Evolutionary conservation across 2,113 vertebrate species (phyloP).

Genomic region (Scomber japonicus): DNA sequence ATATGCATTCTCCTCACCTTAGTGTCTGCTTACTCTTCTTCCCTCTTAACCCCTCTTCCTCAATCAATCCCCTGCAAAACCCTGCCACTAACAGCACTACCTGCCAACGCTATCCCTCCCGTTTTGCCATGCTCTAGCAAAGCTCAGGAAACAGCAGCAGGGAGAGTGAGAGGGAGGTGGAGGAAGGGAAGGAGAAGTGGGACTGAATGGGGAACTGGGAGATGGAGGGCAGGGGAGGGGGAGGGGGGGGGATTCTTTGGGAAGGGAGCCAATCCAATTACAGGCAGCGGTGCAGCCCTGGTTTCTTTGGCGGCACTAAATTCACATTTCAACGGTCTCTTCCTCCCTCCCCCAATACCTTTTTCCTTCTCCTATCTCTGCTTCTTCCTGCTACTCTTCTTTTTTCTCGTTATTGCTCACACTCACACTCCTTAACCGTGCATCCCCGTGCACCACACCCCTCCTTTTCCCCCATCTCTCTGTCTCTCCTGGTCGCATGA

Average conservation of each 20-base stretch:
- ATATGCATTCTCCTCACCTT: constrained; percentile 49
- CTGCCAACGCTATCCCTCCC: constrained; percentile 58
- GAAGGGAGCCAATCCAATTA: constrained; percentile 90
- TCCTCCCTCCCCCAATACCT: constrained; percentile 55
- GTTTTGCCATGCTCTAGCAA: constrained; percentile 70
- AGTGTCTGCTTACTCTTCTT: constrained; percentile 47
- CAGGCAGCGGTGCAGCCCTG: constrained; percentile 82
- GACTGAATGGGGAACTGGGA: constrained; percentile 67
- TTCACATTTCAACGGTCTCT: constrained; percentile 83
- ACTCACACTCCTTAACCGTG: constrained; percentile 1
- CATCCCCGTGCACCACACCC: constrained; percentile 11
- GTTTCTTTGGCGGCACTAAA: constrained; percentile 82
- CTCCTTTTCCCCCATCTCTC: constrained; percentile 13
- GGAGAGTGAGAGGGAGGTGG: constrained; percentile 63
- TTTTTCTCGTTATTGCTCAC: constrained; percentile 47
- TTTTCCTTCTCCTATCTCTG: constrained; percentile 48
- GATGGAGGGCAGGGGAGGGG: constrained; percentile 70
- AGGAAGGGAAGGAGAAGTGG: constrained; percentile 34
- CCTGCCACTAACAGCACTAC: constrained; percentile 50
- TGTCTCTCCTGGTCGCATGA: constrained; percentile 33
- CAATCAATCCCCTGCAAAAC: constrained; percentile 66
- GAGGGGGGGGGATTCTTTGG: constrained; percentile 75
- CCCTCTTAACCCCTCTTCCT: constrained; percentile 66
- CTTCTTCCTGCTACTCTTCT: constrained; percentile 30
- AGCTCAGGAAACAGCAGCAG: constrained; percentile 80